Evolutionary conservation across 2,888 invertebrate genomes (phyloP), one percentile per base, ranked within the genome.

Genomic region (Caenorhabditis wallacei): DNA sequence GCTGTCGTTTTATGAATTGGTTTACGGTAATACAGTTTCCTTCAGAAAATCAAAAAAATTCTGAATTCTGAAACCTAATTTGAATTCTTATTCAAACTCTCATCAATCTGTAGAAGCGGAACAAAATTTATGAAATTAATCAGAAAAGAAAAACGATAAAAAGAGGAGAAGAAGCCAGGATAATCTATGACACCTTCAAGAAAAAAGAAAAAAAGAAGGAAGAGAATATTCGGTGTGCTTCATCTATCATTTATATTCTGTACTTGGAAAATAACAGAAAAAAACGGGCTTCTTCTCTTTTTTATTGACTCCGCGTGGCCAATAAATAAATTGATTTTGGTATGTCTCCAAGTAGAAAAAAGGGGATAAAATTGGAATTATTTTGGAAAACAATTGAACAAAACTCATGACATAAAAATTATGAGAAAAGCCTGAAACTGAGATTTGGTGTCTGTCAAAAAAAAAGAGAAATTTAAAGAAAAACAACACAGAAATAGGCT

Each of bases 271-370:
- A 57, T 35, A 40, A 40, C 59, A 59, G 20, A 40, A 24, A 35
- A 20, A 7, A 16, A 11, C 46, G 2, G 61, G 61, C 61, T 61
- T 61, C 61, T 61, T 30, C 3, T 43, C 61, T 43, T 61, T 13
- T 43, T 43, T 61, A 61, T 61, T 61, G 46, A 61, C 61, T 46
- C 43, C 43, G 61, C 26, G 43, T 46, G 43, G 61, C 16, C 2
- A n/a, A 22, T 22, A 40, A 26, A 61, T 61, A 43, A 61, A 61
- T 61, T 61, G 61, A 61, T 61, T 61, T 61, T 61, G 43, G 61
- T 26, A 46, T 46, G 61, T n/a, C 59, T n/a, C 59, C 22, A 59
- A 37, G 40, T 59, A 30, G 22, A 40, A 20, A 57, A 20, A 37
- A 57, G 37, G 5, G 59, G 20, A 61, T 22, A 7, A 61, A 43